Base-by-base conservation (phyloP, 1,140 invertebrate genomes). In the Drosophila melanogaster region DNA sequence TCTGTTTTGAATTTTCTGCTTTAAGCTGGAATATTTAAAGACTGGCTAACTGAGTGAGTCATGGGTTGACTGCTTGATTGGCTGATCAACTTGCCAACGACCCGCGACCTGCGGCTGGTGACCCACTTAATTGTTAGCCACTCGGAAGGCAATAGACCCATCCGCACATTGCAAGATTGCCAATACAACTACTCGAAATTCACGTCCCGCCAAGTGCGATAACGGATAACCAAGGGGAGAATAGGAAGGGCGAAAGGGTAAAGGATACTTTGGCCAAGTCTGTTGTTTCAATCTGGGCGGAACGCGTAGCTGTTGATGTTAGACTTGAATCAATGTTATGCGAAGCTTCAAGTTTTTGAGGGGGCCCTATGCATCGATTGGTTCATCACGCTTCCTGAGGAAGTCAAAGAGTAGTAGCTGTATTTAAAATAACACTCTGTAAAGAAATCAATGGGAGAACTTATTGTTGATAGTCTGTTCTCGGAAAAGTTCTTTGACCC, bases 51-150 rank as follows among this genome's bases (percentile, higher is more conserved):
- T 64, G 22, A 40, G 30, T 38, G 43, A 33, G 58, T 62, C 43
- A 66, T 35, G 59, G 53, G 26, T 40, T 44, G 26, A 26, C 33
- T 33, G 10, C 60, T 58, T 87, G 81, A 86, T 87, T 86, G 75
- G 60, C 79, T 86, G 81, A 86, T 81, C 81, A 83, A 86, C 83
- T 86, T 83, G 78, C 69, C 81, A 66, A 87, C 76, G 74, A 69
- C 49, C 55, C 72, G 54, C 73, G 73, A 69, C 74, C 74, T 65
- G 53, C 59, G 67, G 57, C 69, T 67, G 54, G 69, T 55, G 70
- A 74, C 84, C 44, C 50, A 76, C 74, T 87, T 87, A 86, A 81
- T 86, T 86, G 81, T 74, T 65, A 61, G 72, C 56, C 57, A 55
- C 61, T 70, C 47, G 38, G 49, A 50, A 61, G 77, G 72, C 77